Evolutionary conservation across 2,113 vertebrate species (phyloP), one percentile per base, ranked within the genome.

Genomic region (Pyxicephalus adspersus): DNA sequence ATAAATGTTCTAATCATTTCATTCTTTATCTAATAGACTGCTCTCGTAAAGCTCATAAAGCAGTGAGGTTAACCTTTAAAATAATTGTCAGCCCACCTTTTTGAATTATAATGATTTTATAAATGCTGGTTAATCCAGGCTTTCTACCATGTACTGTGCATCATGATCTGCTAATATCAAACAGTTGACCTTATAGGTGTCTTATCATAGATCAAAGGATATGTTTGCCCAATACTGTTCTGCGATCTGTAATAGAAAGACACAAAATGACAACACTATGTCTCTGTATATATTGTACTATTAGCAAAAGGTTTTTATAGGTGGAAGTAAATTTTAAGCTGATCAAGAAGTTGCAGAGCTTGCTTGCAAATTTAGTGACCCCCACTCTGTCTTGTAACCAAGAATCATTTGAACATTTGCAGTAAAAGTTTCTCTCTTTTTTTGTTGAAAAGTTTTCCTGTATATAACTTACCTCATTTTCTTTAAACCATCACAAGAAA

Each of bases 81-180:
- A 81, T 81, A 81, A 81, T 74, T 81, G 79, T 81, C 79, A 81
- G 68, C 79, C 79, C 70, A 74, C 79, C 79, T 81, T 61, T 81
- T 73, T 60, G 50, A 81, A 74, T 74, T 73, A 31, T 81, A 81
- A 81, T 81, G 68, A 74, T 81, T 65, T 64, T 50, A 20, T 65
- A 81, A 81, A 50, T 64, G 79, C 60, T 73, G 71, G 60, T 64
- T 81, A 74, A 73, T 73, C 45, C 79, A 25, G 28, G 22, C 68
- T 64, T 81, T 61, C 45, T 63, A 73, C 60, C 77, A 71, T 38
- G 57, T 63, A 70, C 65, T 28, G 52, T 50, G 67, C 66, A 80
- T 80, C 66, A 23, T 80, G 77, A 63, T 70, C 77, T 31, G 57
- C 66, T 71, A 57, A 80, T 80, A 70, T 71, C 66, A 80, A 70